Conservation (phyloP, 2,888 invertebrate genomes). For the Leucophenga maculata region DNA sequence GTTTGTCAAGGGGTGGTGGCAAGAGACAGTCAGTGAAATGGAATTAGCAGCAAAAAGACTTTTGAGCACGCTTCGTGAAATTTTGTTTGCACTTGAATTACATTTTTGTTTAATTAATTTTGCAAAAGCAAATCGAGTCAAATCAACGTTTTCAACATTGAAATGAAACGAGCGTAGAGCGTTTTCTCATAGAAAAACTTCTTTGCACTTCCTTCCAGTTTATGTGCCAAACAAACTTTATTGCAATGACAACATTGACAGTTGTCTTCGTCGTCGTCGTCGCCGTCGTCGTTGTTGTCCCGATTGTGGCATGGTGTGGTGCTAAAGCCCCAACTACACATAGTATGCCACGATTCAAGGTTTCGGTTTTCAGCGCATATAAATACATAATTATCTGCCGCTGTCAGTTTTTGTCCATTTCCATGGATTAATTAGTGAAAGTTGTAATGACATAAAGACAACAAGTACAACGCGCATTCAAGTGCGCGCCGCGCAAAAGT, state of each 20-base stretch:
- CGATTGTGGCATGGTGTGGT: too few relatives aligned
- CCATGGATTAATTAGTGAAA: constrained; percentile 66
- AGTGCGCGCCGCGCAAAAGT: background rate
- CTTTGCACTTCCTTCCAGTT: too few relatives aligned
- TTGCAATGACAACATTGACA: too few relatives aligned
- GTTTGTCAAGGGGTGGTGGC: too few relatives aligned
- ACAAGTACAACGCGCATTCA: background rate
- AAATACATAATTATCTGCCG: constrained; percentile 24
- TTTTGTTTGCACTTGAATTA: constrained; percentile 57
- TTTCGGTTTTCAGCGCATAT: constrained; percentile 1
- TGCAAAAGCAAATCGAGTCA: constrained; percentile 44
- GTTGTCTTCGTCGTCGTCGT: too few relatives aligned
- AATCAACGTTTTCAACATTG: constrained; percentile 10
- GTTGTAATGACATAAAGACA: constrained; percentile 36
- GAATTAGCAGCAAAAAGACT: constrained; percentile 28
- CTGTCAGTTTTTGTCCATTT: constrained; percentile 51
- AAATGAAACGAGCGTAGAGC: too few relatives aligned
- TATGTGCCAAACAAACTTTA: too few relatives aligned
- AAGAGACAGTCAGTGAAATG: too few relatives aligned
- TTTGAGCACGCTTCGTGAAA: constrained; percentile 54
- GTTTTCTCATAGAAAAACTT: too few relatives aligned
- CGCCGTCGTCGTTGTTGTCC: too few relatives aligned
- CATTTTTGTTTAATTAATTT: constrained; percentile 65
- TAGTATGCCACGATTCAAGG: too few relatives aligned
- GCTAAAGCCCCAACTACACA: too few relatives aligned